Evolutionary conservation across 2,888 invertebrate species (phyloP), one percentile per base, ranked within the genome.

Genomic region (Caenorhabditis sinica): DNA sequence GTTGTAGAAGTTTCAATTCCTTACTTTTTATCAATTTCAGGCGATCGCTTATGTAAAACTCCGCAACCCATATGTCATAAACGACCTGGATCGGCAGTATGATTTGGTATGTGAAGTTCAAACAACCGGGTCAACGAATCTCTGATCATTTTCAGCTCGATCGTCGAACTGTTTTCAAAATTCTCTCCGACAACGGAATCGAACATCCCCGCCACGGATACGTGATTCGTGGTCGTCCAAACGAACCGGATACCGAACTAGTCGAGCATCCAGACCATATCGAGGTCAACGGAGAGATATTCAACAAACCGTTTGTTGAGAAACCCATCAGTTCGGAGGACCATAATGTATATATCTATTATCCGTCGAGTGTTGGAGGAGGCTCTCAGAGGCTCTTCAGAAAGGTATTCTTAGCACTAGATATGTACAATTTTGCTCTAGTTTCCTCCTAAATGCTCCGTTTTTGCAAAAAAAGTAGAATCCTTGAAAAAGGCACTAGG

Each of bases 261-360:
- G 77, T 88, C 36, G 90, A 90, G 75, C 87, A 87, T 82, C 83
- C 88, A 63, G 92, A 92, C 69, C 90, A 91, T 76, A 92, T 92
- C 53, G 92, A 92, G 72, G 91, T 92, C 23, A 92, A 92, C 72
- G 91, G 92, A n/a, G 90, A 90, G 87, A 87, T 91, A 15, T 92
- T 92, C 88, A 95, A 95, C 94, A 89, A 92, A 69, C 99, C 99
- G 0, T 99, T 99, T 94, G 99, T 99, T 25, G 99, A 99, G 94
- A 99, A 99, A 93, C 99, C 99, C 0, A 96, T 99, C 9, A 97
- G 97, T 28, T 99, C 99, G 0, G 99, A 99, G 94, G 98, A 99
- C 94, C 99, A 99, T 93, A 99, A 99, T 93, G 97, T 99, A 93
- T 98, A 98, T 93, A 99, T 99, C 91, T 99, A 99, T 93, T 99